Evolutionary conservation across 2,888 invertebrate genomes (phyloP), one percentile per base, ranked within the genome.

Genomic region (Lydus trimaculatus): DNA sequence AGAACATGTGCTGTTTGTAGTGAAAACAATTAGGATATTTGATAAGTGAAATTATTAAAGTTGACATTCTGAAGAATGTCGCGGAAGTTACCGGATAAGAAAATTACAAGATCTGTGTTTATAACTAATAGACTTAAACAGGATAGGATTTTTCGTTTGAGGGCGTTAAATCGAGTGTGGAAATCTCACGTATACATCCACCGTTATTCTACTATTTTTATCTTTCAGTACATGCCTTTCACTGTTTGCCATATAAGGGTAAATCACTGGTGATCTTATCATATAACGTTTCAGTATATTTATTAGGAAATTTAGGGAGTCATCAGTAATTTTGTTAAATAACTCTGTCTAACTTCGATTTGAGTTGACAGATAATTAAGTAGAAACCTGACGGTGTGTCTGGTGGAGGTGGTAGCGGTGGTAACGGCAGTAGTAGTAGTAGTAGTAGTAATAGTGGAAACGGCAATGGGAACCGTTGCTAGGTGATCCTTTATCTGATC

Each of bases 291-390:
- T 65, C 64, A 62, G 70, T 67, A 75, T 75, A 75, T 76, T 74
- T 76, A 76, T 75, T 72, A 39, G 43, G 23, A 64, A 39, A 8
- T 60, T 52, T 62, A 69, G 72, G 71, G 69, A 67, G 64, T 65
- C 63, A 66, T 56, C 63, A 66, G 68, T 65, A 72, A 71, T 67
- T 67, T 70, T 63, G 64, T 70, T 70, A 69, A 75, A 74, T 73
- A 73, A 72, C 65, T 69, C 63, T 31, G 59, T 63, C 64, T 63
- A 63, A 43, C 63, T 59, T 52, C 69, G 66, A 64, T 64, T 62
- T 66, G 64, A 69, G 65, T 65, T 72, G 73, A 72, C 66, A 67
- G 73, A 75, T 75, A 75, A 75, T 75, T 73, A 75, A 73, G 73
- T 73, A 72, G 73, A 73, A 67, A 72, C 73, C 71, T 68, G 64